Base-by-base conservation (phyloP, 1,140 invertebrate species). In the Samia ricini region DNA sequence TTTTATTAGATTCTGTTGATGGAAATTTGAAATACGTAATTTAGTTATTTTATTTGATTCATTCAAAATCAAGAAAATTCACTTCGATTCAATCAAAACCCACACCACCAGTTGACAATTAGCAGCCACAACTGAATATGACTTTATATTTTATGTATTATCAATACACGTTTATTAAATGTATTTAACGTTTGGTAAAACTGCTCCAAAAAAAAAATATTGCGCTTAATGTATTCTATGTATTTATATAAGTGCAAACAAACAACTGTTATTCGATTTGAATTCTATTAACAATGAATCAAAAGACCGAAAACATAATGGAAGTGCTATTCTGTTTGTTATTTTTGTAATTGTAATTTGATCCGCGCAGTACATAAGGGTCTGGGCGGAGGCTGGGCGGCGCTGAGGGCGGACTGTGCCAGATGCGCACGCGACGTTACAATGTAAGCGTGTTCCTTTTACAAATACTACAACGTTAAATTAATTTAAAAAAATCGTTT, bases 371-470 rank as follows among this genome's bases (percentile, higher is more conserved):
- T 50, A 50, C 42, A 33, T 59, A 56, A 56, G 54, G 54, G 50
- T 33, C 51, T 63, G 74, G 66, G 74, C 75, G 65, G 64, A 52
- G 64, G 63, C 56, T 74, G 79, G 80, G 78, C 76, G 74, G 76
- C 26, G 26, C 33, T 58, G 66, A 71, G 80, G 81, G 81, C 77
- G 76, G 76, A 63, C 21, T 60, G 60, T 54, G 61, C 61, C 77
- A 81, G 74, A 74, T 83, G 84, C 78, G 82, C 76, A 71, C 69
- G 83, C 75, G 83, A 64, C 69, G 60, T 48, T 58, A 60, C 51
- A 59, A 54, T 52, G 56, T 57, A 42, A 67, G 55, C 71, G 70
- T 74, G 71, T 49, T 18, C 20, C 50, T 61, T 42, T 42, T 15
- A 15, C 33, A 42, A 42, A 42, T 42, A 42, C 12, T 42, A 15